Evolutionary conservation across 2,888 invertebrate genomes (phyloP).

Genomic region (Craniophora ligustri): DNA sequence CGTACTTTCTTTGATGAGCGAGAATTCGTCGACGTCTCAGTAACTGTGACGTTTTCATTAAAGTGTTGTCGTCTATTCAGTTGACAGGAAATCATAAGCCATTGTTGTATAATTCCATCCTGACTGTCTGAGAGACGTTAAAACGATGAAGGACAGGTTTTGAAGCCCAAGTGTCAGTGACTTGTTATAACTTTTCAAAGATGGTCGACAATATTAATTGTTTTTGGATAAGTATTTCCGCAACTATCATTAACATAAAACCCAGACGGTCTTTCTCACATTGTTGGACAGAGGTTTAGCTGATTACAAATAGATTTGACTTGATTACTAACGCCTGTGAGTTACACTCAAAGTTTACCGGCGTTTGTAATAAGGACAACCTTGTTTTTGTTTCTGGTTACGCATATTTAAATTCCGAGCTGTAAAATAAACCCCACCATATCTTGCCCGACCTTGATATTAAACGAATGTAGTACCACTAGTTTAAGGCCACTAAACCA

Average conservation of each 20-base stretch:
- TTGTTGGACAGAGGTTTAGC: too few relatives aligned
- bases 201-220: slow-evolving; percentile 34
- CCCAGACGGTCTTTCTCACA: background rate
- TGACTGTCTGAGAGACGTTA: slow-evolving; percentile 53
- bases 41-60: slow-evolving; percentile 76
- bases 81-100: slow-evolving; percentile 71
- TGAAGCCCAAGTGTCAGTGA: slow-evolving; percentile 56
- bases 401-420: too few relatives aligned
- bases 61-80: slow-evolving; percentile 69
- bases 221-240: slow-evolving; percentile 1
- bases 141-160: slow-evolving; percentile 58
- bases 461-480: background rate
- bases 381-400: too few relatives aligned
- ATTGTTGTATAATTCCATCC: slow-evolving; percentile 69
- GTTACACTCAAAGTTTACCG: too few relatives aligned
- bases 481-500: too few relatives aligned
- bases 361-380: too few relatives aligned
- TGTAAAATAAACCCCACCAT: too few relatives aligned
- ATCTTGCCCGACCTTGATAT: too few relatives aligned
- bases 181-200: slow-evolving; percentile 58
- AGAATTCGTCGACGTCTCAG: slow-evolving; percentile 60
- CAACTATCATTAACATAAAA: background rate
- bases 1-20: slow-evolving; percentile 68
- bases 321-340: too few relatives aligned
- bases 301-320: too few relatives aligned